These are phyloP conservation scores for Phthorimaea operculella DNA, from an alignment of 1,140 invertebrate genomes.

Conservation along the genomic window DNA sequence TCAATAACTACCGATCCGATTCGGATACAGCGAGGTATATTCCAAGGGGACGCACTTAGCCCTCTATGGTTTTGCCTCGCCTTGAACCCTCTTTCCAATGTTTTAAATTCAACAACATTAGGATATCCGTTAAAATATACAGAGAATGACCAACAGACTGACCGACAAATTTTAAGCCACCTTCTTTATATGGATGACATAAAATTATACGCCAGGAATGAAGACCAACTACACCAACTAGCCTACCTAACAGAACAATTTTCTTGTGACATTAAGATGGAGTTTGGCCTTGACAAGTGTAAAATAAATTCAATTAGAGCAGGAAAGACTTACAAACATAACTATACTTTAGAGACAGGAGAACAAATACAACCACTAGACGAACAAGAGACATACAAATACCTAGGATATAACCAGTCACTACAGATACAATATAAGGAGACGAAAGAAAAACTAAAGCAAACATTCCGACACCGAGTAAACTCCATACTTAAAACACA, in stretches of 20 bases:
- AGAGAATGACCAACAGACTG: neutral
- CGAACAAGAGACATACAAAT: slow-evolving; percentile 7
- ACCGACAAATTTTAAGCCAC: neutral
- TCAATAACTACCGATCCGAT: slow-evolving; percentile 2
- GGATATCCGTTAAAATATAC: slow-evolving; percentile 5
- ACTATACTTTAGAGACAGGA: slow-evolving; percentile 1
- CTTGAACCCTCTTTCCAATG: slow-evolving; percentile 3
- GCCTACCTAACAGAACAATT: neutral
- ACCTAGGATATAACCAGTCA: slow-evolving; percentile 9
- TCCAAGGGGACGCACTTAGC: slow-evolving; percentile 11
- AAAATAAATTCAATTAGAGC: slow-evolving; percentile 2
- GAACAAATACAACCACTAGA: slow-evolving; percentile 7
- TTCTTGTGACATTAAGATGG: slow-evolving; percentile 5
- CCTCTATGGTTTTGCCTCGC: slow-evolving; percentile 7
- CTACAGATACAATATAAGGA: slow-evolving; percentile 11
- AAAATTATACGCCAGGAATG: neutral
- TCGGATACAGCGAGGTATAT: slow-evolving; percentile 7
- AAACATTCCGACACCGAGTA: slow-evolving; percentile 7
- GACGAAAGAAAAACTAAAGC: slow-evolving; percentile 3
- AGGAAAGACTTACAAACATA: slow-evolving; percentile 4
- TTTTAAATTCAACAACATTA: slow-evolving; percentile 1
- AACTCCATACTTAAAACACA: slow-evolving; percentile 10
- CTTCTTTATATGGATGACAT: slow-evolving; percentile 8
- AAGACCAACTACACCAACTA: slow-evolving; percentile 2
- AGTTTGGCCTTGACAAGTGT: slow-evolving; percentile 3